phyloP scores from a whole-genome alignment of 2,113 vertebrate genomes.

The Prietella phreatophila region DNA sequence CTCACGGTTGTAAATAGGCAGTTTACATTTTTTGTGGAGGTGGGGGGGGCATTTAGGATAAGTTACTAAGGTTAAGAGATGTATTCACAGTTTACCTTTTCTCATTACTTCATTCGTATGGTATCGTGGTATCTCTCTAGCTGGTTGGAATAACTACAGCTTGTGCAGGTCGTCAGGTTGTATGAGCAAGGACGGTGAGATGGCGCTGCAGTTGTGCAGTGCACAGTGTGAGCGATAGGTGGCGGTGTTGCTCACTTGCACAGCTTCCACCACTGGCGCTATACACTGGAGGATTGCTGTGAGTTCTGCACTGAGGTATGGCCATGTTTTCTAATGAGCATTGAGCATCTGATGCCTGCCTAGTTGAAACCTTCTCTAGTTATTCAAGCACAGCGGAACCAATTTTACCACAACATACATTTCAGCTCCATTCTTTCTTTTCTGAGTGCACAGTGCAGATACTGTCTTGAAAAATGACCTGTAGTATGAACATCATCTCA shows the following conservation, averaged over 20 bases:
- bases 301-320: conserved; percentile 70
- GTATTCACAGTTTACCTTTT: background rate
- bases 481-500: background rate
- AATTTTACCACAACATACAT: background rate
- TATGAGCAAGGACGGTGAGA: background rate
- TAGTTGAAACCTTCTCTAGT: conserved; percentile 47
- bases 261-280: background rate
- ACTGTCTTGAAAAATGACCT: background rate
- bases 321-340: conserved; percentile 74
- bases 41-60: background rate
- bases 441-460: background rate
- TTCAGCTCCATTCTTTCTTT: background rate
- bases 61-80: background rate
- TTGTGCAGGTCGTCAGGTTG: background rate
- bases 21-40: no score
- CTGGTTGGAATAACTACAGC: background rate
- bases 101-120: background rate
- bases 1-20: background rate
- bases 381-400: background rate
- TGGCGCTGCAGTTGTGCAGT: conserved; percentile 42
- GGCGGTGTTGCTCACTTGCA: conserved; percentile 34
- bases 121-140: background rate
- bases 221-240: conserved; percentile 28
- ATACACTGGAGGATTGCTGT: conserved; percentile 14
- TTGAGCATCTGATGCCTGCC: conserved; percentile 57